These are phyloP conservation scores for Ctenoplectra terminalis DNA, from an alignment of 1,140 invertebrate genomes.

Conservation along the genomic window DNA sequence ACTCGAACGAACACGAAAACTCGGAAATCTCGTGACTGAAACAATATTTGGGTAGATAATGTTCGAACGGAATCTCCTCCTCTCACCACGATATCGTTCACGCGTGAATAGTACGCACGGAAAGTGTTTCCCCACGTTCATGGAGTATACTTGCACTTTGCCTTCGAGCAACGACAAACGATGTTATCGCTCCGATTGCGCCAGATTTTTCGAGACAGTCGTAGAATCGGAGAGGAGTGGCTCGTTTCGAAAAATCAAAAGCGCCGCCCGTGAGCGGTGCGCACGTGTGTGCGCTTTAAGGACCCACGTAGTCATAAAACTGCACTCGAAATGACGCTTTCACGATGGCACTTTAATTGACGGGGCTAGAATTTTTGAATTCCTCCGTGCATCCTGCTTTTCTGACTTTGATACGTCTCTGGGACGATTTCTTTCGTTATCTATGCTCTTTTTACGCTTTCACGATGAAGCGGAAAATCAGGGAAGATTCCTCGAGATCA, in stretches of 20 bases:
- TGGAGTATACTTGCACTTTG: background rate
- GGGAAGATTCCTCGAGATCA: background rate
- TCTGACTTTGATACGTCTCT: no score
- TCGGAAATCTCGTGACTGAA: conserved; percentile 5
- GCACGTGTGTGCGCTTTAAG: background rate
- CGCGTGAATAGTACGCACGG: background rate
- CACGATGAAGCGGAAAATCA: background rate
- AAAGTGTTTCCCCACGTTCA: background rate
- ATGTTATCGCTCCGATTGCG: background rate
- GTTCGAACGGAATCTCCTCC: background rate
- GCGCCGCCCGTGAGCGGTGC: background rate
- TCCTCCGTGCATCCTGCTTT: background rate
- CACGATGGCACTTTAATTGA: background rate
- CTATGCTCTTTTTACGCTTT: background rate
- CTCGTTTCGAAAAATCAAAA: conserved; percentile 21
- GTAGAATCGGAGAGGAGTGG: background rate
- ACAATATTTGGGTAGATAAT: conserved; percentile 48
- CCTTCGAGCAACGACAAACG: background rate
- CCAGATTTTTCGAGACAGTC: background rate
- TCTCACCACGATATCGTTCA: background rate
- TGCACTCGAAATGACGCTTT: background rate
- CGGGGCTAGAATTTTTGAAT: background rate
- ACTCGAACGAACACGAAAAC: background rate
- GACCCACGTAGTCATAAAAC: conserved; percentile 13
- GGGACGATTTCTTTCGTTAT: background rate